Evolutionary conservation across 2,797 vertebrate genomes (phyloP).

Genomic region (Rhyacichthys aspro): DNA sequence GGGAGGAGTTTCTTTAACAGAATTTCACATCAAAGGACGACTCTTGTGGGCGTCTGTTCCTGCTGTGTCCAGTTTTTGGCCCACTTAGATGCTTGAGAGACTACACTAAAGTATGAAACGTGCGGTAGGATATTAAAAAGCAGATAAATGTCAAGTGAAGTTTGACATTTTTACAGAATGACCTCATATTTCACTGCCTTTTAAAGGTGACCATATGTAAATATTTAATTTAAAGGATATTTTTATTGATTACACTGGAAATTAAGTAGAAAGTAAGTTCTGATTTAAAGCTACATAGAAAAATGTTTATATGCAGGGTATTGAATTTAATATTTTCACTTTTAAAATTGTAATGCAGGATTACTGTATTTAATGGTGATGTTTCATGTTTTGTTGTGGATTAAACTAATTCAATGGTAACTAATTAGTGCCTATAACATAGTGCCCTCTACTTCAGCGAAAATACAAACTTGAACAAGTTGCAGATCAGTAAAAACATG

Average conservation of each 20-base stretch:
- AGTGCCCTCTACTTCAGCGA: neutral
- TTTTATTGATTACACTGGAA: slow-evolving; percentile 35
- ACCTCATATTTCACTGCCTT: neutral
- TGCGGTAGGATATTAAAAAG: slow-evolving; percentile 3
- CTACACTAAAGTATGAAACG: neutral
- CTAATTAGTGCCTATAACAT: no score
- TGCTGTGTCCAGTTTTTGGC: neutral
- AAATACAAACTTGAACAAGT: slow-evolving; percentile 1
- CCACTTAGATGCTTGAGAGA: neutral
- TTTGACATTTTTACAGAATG: slow-evolving; percentile 3
- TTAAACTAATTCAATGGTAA: neutral
- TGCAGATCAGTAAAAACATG: no score
- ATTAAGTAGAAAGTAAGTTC: slow-evolving; percentile 23
- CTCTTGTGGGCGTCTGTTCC: neutral
- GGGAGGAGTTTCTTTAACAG: no score
- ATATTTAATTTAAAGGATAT: slow-evolving; percentile 14
- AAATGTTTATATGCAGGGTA: slow-evolving; percentile 2
- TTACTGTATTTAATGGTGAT: neutral
- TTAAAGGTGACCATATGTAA: neutral
- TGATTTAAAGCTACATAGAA: slow-evolving; percentile 20
- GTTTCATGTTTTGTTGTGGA: slow-evolving; percentile 1
- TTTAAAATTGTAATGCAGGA: neutral
- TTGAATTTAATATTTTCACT: neutral
- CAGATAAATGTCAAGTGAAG: neutral
- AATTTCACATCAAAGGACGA: neutral